phyloP scores from a whole-genome alignment of 1,140 invertebrate genomes.

The Scaptomyza montana region DNA sequence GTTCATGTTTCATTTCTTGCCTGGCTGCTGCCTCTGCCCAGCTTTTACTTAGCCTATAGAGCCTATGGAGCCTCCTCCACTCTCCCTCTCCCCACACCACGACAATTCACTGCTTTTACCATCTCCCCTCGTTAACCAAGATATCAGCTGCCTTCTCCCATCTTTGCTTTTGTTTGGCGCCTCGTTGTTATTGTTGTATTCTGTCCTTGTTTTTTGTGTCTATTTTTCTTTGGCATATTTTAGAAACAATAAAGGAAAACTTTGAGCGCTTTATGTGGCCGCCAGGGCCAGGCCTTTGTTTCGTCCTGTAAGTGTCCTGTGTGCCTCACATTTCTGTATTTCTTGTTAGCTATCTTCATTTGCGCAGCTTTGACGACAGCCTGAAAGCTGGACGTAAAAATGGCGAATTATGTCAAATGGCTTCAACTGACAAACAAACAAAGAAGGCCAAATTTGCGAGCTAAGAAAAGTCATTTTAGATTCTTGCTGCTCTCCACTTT shows the following conservation, averaged over 20 bases:
- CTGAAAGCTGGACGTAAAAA: constrained; percentile 61
- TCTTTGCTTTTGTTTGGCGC: neutral
- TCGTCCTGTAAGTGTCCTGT: neutral
- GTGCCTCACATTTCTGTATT: constrained; percentile 14
- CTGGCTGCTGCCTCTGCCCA: constrained; percentile 16
- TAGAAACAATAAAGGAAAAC: constrained; percentile 79
- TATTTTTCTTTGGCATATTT: constrained; percentile 78
- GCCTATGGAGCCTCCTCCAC: constrained; percentile 1
- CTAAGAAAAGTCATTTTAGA: constrained; percentile 40
- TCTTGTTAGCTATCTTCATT: constrained; percentile 59
- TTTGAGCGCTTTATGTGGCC: constrained; percentile 68
- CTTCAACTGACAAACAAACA: neutral
- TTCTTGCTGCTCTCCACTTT: neutral
- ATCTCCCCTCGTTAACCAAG: constrained; percentile 11
- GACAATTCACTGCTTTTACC: neutral
- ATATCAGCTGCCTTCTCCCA: constrained; percentile 3
- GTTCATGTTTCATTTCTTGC: constrained; percentile 68
- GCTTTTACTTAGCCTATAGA: constrained; percentile 30
- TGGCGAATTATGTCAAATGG: constrained; percentile 55
- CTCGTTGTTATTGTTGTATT: constrained; percentile 22
- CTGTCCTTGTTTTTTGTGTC: constrained; percentile 49
- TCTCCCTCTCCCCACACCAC: neutral
- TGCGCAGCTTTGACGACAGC: constrained; percentile 32
- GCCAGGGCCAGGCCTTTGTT: constrained; percentile 11
- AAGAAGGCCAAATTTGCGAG: constrained; percentile 53